A percentile compares a stretch with the other conserved stretches of the same genome.
phyloP scores from a whole-genome alignment of 2,888 invertebrate species.

The Allophyes oxyacanthae region DNA sequence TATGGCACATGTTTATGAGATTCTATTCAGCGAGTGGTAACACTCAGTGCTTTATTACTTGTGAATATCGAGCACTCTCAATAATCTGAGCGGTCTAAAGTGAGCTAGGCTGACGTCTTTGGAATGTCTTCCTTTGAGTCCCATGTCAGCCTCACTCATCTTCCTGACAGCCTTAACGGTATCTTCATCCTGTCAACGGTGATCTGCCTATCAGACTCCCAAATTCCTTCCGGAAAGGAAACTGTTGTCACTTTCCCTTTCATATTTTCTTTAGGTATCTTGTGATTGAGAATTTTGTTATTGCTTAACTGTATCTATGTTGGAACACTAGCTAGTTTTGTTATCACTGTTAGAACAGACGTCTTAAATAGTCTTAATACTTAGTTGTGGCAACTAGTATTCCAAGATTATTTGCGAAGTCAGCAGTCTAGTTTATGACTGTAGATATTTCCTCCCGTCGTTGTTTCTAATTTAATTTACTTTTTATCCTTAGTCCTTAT shows the following conservation, averaged over 20 bases:
- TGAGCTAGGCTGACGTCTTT: conserved; percentile 17
- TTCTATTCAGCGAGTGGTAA: conserved; percentile 30
- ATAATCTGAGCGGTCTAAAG: conserved; percentile 15
- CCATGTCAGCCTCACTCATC: conserved; percentile 6
- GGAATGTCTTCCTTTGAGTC: conserved; percentile 8
- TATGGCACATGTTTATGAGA: conserved; percentile 42
- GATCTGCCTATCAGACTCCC: conserved; percentile 19
- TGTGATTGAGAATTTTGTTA: background rate
- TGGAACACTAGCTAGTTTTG: conserved; percentile 10
- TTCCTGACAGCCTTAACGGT: conserved; percentile 13
- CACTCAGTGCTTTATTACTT: conserved; percentile 25
- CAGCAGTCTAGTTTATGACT: conserved; percentile 17
- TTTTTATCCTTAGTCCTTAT: conserved; percentile 9
- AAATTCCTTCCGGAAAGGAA: conserved; percentile 3
- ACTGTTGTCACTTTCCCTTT: background rate
- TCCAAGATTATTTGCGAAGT: conserved; percentile 21
- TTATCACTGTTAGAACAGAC: conserved; percentile 17
- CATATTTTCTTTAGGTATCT: background rate
- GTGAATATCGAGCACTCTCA: conserved; percentile 26
- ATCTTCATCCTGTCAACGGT: conserved; percentile 9
- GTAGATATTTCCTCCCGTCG: conserved; percentile 3
- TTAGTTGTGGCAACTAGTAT: conserved; percentile 10
- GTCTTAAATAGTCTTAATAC: background rate
- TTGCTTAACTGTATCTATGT: conserved; percentile 11
- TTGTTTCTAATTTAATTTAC: conserved; percentile 27